A percentile compares a stretch with the other conserved stretches of the same genome.
phyloP scores from a whole-genome alignment of 1,140 invertebrate genomes.

The Phocides pigmalion region DNA sequence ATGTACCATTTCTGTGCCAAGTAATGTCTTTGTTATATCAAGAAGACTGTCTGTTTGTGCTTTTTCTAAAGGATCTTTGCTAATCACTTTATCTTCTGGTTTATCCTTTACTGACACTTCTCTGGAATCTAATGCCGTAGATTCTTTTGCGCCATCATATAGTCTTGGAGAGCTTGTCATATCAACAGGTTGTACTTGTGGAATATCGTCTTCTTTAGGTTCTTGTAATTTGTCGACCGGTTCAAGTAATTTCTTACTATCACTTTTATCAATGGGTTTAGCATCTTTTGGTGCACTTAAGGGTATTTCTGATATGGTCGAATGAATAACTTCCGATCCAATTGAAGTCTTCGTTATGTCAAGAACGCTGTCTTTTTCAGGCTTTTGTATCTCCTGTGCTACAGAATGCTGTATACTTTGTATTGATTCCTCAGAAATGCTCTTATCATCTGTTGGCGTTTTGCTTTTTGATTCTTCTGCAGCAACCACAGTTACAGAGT shows the following conservation, averaged over 20 bases:
- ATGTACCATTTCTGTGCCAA: no score
- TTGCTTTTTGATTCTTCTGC: neutral
- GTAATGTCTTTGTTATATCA: no score
- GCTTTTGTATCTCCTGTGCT: neutral
- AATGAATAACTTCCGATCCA: constrained; percentile 17
- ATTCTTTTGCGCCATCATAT: neutral
- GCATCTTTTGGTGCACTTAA: neutral
- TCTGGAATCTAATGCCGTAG: no score
- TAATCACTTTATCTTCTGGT: no score
- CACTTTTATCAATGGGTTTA: neutral
- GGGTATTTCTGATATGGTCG: neutral
- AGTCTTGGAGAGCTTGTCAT: neutral
- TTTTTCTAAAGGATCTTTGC: no score
- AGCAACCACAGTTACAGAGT: neutral
- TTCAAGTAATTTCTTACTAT: no score
- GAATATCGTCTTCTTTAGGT: neutral
- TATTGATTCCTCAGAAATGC: no score
- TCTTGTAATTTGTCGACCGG: neutral
- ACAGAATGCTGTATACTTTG: no score
- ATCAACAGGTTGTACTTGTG: neutral
- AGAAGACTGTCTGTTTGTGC: no score
- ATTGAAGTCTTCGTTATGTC: constrained; percentile 18
- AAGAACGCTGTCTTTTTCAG: neutral
- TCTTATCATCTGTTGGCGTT: neutral
- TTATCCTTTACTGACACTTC: no score